Evolutionary conservation across 2,113 vertebrate genomes (phyloP), one percentile per base, ranked within the genome.

Genomic region (Carassius auratus): DNA sequence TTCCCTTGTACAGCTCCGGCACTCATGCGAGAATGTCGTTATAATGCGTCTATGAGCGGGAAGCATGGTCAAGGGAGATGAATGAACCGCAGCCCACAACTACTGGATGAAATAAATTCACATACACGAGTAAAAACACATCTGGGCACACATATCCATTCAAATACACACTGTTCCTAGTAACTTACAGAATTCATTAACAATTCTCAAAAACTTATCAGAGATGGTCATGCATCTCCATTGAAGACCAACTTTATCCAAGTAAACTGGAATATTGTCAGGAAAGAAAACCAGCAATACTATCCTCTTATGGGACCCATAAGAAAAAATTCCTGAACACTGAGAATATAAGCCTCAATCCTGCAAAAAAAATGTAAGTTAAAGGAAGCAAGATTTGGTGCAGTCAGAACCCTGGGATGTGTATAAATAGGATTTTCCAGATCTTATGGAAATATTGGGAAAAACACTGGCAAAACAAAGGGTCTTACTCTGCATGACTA

Each of bases 31-130:
- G 55, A 36, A 26, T 30, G 64, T 45, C 2, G 42, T 45, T 45
- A 45, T 45, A 2, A 10, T 48, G 45, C 0, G 45, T 48, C 45
- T 48, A 48, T 48, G 45, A 0, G 45, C 9, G 10, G 45, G 45
- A 48, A 10, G 9, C 45, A 48, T 3, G 45, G 45, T 48, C 45
- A 48, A 3, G 45, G 5, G 36, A 73, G 19, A 45, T 42, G 69
- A 73, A 73, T 73, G 69, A 73, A 21, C 36, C n/a, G 69, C 69
- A 42, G 69, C 36, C 12, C 52, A 79, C 33, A 42, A 73, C 23
- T 83, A 30, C 66, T 62, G 38, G 59, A 79, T 4, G 6, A 79
- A 42, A 79, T 23, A 79, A 42, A 23, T 21, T 21, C 30, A 36
- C n/a, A 59, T 36, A 12, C 9, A 78, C 9, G 57, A 33, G 9